Base-by-base conservation (phyloP, 2,113 vertebrate genomes). In the Mirza zaza region DNA sequence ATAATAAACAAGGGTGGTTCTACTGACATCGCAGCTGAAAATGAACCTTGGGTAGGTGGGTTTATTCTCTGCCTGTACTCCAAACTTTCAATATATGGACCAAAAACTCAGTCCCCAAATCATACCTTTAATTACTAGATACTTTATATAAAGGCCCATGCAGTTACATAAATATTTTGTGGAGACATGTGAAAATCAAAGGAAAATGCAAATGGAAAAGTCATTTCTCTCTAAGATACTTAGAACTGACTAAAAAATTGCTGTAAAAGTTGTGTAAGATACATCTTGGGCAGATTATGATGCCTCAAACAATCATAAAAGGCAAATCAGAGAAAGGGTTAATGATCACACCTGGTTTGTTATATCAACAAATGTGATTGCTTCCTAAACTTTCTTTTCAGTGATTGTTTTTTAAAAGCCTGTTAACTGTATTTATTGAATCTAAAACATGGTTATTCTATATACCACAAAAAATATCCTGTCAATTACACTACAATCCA, bases 351-450 rank as follows among this genome's bases (percentile, higher is more conserved):
- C 6, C 42, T 88, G 13, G 32, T 52, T 67, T 25, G 6, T 76
- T 82, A 76, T 0, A 2, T 68, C 21, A 77, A 27, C 34, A 63
- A 90, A 77, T 52, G 34, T 36, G 48, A 59, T 79, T 79, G 57
- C 70, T 87, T 76, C 52, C 42, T 61, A 85, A 85, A 59, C 45
- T 96, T 91, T 94, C 86, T 80, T 75, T 92, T 73, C 83, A 57
- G 32, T 88, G 50, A 90, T 68, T 95, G 7, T 45, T 75, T 92
- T 67, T 25, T 5, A 52, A 76, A 95, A 85, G 55, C 34, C 39
- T 89, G 10, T 48, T 67, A 65, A 77, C 25, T 59, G 3, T 70
- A 71, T 83, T 57, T 59, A 42, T 75, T 68, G 34, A 93, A 55
- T 73, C 34, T 61, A 79, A 87, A 9, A 32, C 9, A n/a, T 57